Base-by-base conservation (phyloP, 2,797 vertebrate species). In the Paratrypauchen microcephalus region DNA sequence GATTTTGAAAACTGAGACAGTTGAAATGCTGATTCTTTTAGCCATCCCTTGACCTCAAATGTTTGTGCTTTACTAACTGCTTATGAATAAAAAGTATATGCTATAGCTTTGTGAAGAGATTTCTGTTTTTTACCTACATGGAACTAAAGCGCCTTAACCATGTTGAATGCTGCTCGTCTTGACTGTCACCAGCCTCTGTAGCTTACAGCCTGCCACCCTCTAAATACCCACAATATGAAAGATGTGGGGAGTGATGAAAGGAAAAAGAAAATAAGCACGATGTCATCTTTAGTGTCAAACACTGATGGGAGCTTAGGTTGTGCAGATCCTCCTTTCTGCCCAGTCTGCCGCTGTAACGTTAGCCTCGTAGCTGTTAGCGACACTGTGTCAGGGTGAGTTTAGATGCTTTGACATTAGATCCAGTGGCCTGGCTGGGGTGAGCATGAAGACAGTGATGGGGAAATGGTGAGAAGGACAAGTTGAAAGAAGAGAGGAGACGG, bases 251-350 rank as follows among this genome's bases (percentile, higher is more conserved):
- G 72, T 75, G 87, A 89, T 86, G 81, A 87, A 84, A 86, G 72
- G 72, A 83, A 83, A 87, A 82, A 70, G 82, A 76, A 82, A 89
- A 86, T 83, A 88, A 92, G 86, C 85, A 83, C 89, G 87, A 90
- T 76, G 89, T 91, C 90, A 89, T 90, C 88, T 88, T 83, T 87
- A 88, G 89, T 90, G 90, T 88, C 86, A 88, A 85, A 86, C 80
- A 72, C 71, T 60, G 71, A 86, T 72, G 82, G 82, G 79, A 80
- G 78, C 76, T 82, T 83, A 81, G 75, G 80, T 86, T 82, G 80
- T 82, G 69, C 70, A 36, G 77, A 39, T 26, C 70, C 78, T 69
- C 65, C 61, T 6, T 77, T 79, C 85, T 83, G 86, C 76, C 83
- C 82, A 61, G 74, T 74, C 54, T 80, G 83, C 79, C 24, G 52